Conservation (phyloP, 2,797 vertebrate species). For the Sebastes matsubarae region DNA sequence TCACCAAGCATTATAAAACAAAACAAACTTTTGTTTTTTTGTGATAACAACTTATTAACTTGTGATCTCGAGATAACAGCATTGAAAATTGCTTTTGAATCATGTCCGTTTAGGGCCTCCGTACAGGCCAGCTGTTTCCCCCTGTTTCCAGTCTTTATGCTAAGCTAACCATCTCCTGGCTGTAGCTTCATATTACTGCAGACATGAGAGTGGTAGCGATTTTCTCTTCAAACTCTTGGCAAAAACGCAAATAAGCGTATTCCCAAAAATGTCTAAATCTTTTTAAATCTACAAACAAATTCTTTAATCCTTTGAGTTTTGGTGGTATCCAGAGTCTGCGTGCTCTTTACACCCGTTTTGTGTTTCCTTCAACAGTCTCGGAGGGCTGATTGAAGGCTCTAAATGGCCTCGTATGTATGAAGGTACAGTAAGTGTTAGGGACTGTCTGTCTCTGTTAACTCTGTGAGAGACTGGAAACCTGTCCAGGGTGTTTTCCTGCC, state of each 20-base stretch:
- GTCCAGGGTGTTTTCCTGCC: constrained; percentile 29
- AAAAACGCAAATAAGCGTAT: background rate
- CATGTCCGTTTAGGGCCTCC: too few species aligned
- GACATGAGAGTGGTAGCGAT: background rate
- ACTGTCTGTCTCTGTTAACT: constrained; percentile 45
- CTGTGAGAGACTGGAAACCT: constrained; percentile 26
- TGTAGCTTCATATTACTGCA: background rate
- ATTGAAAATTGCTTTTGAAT: too few species aligned
- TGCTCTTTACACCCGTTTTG: background rate
- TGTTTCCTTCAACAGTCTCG: constrained; percentile 10
- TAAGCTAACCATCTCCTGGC: background rate
- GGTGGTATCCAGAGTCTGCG: background rate
- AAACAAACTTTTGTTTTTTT: too few species aligned
- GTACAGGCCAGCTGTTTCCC: background rate
- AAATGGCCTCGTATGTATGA: constrained; percentile 27
- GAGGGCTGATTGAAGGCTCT: constrained; percentile 37
- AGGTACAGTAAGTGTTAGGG: constrained; percentile 28
- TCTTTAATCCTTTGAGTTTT: background rate
- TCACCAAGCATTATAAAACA: too few species aligned
- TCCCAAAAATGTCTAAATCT: background rate
- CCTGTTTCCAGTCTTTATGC: background rate
- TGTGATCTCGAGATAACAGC: too few species aligned
- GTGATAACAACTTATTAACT: too few species aligned
- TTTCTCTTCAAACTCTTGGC: background rate
- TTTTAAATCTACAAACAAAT: background rate